Evolutionary conservation across 2,113 vertebrate species (phyloP).

Genomic region (Vimba vimba): DNA sequence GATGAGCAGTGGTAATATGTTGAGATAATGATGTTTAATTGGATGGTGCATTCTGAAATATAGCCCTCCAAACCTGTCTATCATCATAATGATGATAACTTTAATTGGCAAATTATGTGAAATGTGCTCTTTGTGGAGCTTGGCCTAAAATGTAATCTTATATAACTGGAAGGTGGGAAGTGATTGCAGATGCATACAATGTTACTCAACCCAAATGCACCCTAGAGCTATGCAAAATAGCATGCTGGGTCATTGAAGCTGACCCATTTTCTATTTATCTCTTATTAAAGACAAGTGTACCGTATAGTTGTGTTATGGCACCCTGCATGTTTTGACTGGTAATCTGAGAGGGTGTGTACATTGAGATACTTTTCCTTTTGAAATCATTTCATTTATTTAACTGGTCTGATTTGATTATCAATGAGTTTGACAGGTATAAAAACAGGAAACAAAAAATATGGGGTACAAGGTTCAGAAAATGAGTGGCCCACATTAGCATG

Average conservation of each 20-base stretch:
- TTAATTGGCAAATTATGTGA: not conserved
- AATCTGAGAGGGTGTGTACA: slow-evolving; percentile 9
- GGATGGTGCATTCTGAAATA: slow-evolving; percentile 13
- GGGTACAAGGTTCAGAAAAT: not conserved
- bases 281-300: not conserved
- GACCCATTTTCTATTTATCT: not conserved
- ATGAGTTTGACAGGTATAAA: not conserved
- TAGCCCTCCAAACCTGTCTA: not conserved
- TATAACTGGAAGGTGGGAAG: not conserved
- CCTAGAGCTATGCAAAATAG: not conserved
- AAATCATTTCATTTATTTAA: not conserved
- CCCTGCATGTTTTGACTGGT: slow-evolving; percentile 6
- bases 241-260: not conserved
- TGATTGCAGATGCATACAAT: not conserved
- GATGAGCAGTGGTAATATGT: not conserved
- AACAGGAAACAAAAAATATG: not conserved
- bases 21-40: slow-evolving; percentile 16
- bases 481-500: not conserved
- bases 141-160: not conserved
- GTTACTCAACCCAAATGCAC: not conserved
- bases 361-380: slow-evolving; percentile 3
- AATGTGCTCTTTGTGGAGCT: not conserved
- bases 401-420: not conserved
- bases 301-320: not conserved
- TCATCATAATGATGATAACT: slow-evolving; percentile 3